Evolutionary conservation across 2,888 invertebrate species (phyloP), one percentile per base, ranked within the genome.

Genomic region (Lampropteryx suffumata): DNA sequence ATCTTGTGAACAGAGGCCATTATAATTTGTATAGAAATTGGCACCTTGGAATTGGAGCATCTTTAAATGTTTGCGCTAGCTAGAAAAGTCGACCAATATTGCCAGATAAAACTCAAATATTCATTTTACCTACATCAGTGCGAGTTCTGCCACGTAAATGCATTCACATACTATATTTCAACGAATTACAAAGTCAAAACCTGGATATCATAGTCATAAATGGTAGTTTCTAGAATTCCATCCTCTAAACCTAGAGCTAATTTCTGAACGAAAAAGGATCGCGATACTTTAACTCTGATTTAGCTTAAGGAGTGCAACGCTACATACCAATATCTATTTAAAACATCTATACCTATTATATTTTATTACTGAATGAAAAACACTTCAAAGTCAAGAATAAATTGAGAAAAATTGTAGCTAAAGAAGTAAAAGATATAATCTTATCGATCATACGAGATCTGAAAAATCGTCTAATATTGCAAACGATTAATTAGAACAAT

Each of bases 381-480:
- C 46, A 46, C 26, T 37, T 30, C 13, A 10, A 9, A 37, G 12
- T 36, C 36, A 36, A 28, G 26, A 46, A 28, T n/a, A 13, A 8
- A 24, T 17, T 26, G 21, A 33, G 17, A 33, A 39, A 28, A 33
- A 29, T 32, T 35, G 12, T 36, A 33, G 13, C n/a, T 30, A 32
- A 13, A 26, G 27, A 42, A 33, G 53, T 58, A 47, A 46, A 57
- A 34, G 46, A 48, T 44, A 53, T 44, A 9, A 48, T 9, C 11
- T 26, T 46, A 36, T 13, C 7, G 29, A 45, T 32, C 12, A 33
- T 24, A 21, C n/a, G 27, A 32, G 50, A 44, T 26, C 47, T 52
- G 41, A 45, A 40, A 54, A 50, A 49, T 54, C 50, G 53, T 55
- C 52, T 57, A 48, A 67, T 65, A 69, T 67, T 65, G 63, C 67